Evolutionary conservation across 2,113 vertebrate genomes (phyloP).

Genomic region (Amphiprion percula): DNA sequence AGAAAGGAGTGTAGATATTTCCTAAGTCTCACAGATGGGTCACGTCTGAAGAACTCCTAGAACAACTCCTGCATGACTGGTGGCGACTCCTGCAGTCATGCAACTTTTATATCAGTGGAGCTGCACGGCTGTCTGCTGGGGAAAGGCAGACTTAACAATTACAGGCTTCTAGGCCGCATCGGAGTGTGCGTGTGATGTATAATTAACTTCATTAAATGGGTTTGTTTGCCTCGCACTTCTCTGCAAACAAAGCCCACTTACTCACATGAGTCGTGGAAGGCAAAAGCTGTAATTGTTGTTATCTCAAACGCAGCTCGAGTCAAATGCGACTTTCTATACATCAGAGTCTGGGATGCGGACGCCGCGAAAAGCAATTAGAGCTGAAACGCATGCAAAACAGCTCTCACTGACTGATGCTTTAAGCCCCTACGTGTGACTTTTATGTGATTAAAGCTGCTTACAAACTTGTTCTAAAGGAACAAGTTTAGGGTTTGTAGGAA

Average conservation of each 20-base stretch:
- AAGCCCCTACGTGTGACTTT: neutral
- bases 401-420: neutral
- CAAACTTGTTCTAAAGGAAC: neutral
- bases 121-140: constrained; percentile 19
- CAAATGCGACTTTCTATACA: constrained; percentile 2
- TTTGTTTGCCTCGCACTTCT: constrained; percentile 39
- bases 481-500: neutral
- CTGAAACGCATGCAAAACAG: neutral
- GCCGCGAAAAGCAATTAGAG: neutral
- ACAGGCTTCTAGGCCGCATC: constrained; percentile 35
- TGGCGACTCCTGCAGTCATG: constrained; percentile 13
- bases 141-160: constrained; percentile 25
- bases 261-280: neutral
- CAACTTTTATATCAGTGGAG: constrained; percentile 46
- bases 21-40: constrained; percentile 14
- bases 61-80: constrained; percentile 11
- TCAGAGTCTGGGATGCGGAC: neutral
- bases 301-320: constrained; percentile 8
- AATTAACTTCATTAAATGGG: constrained; percentile 57
- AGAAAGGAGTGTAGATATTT: constrained; percentile 25
- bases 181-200: constrained; percentile 41
- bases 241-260: constrained; percentile 36
- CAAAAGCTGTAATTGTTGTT: constrained; percentile 1
- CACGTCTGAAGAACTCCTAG: neutral
- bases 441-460: neutral